Conservation (phyloP, 1,140 invertebrate species). For the Neomicropteryx cornuta region DNA sequence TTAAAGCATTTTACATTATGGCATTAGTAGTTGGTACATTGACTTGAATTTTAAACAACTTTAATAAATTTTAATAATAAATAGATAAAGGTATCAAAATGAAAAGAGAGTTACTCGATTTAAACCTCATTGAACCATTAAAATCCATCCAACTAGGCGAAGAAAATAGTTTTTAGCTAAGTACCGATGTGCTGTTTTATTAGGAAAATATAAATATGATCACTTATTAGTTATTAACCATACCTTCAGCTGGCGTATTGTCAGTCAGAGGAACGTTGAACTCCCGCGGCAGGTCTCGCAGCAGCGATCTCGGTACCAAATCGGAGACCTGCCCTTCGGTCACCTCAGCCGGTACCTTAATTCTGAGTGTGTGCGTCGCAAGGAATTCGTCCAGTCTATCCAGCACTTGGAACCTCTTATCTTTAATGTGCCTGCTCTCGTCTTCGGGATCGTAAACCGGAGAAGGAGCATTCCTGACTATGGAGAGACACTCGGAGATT, state of each 20-base stretch:
- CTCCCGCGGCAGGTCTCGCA: conserved; percentile 51
- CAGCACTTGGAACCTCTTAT: conserved; percentile 38
- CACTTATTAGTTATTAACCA: too few relatives aligned
- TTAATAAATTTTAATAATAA: too few relatives aligned
- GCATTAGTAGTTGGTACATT: too few relatives aligned
- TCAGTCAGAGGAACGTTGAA: conserved; percentile 56
- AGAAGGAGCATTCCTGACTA: conserved; percentile 54
- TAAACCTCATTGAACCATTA: too few relatives aligned
- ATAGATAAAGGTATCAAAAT: too few relatives aligned
- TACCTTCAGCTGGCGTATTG: conserved; percentile 44
- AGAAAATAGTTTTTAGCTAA: too few relatives aligned
- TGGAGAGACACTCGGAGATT: conserved; percentile 58
- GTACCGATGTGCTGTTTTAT: too few relatives aligned
- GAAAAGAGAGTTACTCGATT: too few relatives aligned
- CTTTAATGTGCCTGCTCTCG: conserved; percentile 27
- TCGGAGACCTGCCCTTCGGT: conserved; percentile 40
- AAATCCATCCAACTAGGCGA: too few relatives aligned
- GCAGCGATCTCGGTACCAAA: conserved; percentile 53
- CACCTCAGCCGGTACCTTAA: conserved; percentile 50
- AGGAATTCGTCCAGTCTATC: conserved; percentile 54
- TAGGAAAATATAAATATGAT: too few relatives aligned
- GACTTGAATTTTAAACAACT: too few relatives aligned
- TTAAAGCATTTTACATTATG: too few relatives aligned
- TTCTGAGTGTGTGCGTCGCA: conserved; percentile 48
- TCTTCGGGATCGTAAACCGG: conserved; percentile 30